Base-by-base conservation (phyloP, 2,113 vertebrate genomes). In the Argyrosomus japonicus region DNA sequence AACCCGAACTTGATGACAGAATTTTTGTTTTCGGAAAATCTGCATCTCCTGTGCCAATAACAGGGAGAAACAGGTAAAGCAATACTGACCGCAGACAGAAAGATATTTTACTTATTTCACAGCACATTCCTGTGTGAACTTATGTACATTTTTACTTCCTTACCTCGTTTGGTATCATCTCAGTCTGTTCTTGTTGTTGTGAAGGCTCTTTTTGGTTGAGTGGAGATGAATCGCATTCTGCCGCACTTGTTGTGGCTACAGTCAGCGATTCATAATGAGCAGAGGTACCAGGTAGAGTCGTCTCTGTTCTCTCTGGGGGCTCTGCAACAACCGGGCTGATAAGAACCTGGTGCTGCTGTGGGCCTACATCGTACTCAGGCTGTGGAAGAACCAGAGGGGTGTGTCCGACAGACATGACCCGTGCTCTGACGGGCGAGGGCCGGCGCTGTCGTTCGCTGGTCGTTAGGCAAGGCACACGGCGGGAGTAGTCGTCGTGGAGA, bases 401-500 rank as follows among this genome's bases (percentile, higher is more conserved):
- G 76, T 77, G 90, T 68, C 70, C 54, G 0, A 54, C 81, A 45
- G 87, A 87, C 18, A 25, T 11, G 23, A 70, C 73, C 23, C 90
- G 82, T 7, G 77, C 91, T 27, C 87, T 90, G 70, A 89, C 1
- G 0, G 94, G 89, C 5, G 91, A 91, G 3, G 91, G 87, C 18
- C 94, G 92, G 32, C 94, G 95, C 81, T 94, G 93, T 14, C 95
- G 92, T 64, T 96, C 96, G 0, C 51, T 89, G 81, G 95, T 94
- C 0, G 93, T 86, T 36, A 91, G 81, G 63, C 95, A 95, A 83
- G 97, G 97, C 84, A 93, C 91, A 1, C 98, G 95, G 69, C 96
- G 97, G 4, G 97, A 98, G 63, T 99, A 99, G 94, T 97, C 97
- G 2, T 99, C 98, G 0, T 99, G 98, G 64, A 99, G 93, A 58